phyloP scores from a whole-genome alignment of 2,113 vertebrate genomes.

The Xiphias gladius region DNA sequence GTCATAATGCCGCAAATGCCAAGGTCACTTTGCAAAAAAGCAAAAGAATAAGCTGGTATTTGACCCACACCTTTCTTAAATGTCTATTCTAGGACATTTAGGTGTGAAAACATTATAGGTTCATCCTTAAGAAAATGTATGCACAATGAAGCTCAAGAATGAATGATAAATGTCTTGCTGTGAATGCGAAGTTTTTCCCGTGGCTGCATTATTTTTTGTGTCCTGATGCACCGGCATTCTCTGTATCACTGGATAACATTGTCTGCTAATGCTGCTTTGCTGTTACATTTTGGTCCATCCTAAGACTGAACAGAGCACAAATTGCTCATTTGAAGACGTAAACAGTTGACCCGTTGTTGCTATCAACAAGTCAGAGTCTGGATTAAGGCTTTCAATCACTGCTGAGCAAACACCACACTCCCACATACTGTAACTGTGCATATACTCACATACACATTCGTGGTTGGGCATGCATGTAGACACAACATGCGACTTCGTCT shows the following conservation, averaged over 20 bases:
- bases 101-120: background rate
- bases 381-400: conserved; percentile 51
- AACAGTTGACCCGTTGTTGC: conserved; percentile 20
- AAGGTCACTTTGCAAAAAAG: conserved; percentile 28
- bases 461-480: background rate
- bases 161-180: background rate
- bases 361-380: conserved; percentile 43
- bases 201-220: background rate
- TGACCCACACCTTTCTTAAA: background rate
- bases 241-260: background rate
- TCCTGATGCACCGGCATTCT: background rate
- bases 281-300: background rate
- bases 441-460: background rate
- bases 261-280: background rate
- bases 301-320: background rate
- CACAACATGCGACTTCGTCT: conserved; percentile 2
- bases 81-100: background rate
- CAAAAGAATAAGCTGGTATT: background rate
- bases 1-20: conserved; percentile 10
- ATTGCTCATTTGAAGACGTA: background rate
- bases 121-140: background rate
- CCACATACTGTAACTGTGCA: conserved; percentile 43
- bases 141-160: background rate
- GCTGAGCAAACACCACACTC: conserved; percentile 51
- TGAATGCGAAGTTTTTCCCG: background rate